Evolutionary conservation across 2,113 vertebrate genomes (phyloP), one percentile per base, ranked within the genome.

Genomic region (Pagrus major): DNA sequence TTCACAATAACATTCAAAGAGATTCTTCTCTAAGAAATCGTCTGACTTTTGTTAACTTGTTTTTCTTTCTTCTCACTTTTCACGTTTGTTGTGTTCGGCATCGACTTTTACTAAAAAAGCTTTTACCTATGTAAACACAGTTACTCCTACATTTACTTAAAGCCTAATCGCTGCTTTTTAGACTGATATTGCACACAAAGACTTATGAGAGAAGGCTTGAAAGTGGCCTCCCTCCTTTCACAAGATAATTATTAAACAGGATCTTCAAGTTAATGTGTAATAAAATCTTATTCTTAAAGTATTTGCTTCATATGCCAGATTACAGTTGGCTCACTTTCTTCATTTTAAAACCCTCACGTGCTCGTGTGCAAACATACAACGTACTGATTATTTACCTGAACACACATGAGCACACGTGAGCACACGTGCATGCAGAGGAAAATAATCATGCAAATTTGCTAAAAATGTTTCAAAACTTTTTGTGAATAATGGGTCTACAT

Each of bases 241-340:
- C 35, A 60, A 58, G 37, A 31, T 46, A 77, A 84, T 61, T 4
- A 27, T 67, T 84, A 61, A 85, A 67, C 84, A 71, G 74, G 76
- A 68, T n/a, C n/a, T 80, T 31, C 41, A 63, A 52, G 81, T 78
- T 87, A 86, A 87, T 86, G 68, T 86, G 7, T 76, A 42, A 61
- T 55, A 69, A n/a, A 70, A 41, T 47, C 2, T 2, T n/a, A 2
- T 51, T 70, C 10, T 52, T 27, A 46, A 52, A 64, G n/a, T 64
- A 51, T 39, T 56, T 67, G 70, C 31, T 60, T 35, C n/a, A n/a
- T 44, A 63, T 78, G n/a, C 14, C 23, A 15, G 14, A 51, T 69
- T 31, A 31, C 31, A 47, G 37, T 54, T 21, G 31, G n/a, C 27
- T 41, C 25, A 21, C 11, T 7, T 20, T 18, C 37, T 54, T 73